Conservation (phyloP, 92 coral and sea anemone genomes). For the Blastomussa wellsi region DNA sequence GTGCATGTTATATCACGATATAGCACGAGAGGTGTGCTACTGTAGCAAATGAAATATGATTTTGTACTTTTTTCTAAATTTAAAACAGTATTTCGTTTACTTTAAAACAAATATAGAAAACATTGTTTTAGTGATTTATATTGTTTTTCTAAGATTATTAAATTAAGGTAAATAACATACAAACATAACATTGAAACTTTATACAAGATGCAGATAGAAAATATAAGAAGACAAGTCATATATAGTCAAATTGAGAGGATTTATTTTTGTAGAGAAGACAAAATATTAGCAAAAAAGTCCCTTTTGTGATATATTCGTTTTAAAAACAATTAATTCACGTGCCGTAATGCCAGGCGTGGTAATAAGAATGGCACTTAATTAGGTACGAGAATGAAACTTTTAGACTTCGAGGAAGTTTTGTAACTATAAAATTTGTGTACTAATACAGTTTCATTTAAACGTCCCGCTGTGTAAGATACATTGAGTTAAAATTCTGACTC, state of each 20-base stretch:
- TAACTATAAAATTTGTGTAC: not conserved
- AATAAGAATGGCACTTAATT: no score
- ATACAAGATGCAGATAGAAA: no score
- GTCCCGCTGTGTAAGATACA: not conserved
- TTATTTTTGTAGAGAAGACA: no score
- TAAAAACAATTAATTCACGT: no score
- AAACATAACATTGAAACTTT: no score
- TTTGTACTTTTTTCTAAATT: not conserved
- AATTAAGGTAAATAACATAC: no score
- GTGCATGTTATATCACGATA: no score
- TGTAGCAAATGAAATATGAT: not conserved
- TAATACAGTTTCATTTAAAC: not conserved
- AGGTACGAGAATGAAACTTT: not conserved
- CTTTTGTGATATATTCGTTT: no score
- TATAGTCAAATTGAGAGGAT: no score
- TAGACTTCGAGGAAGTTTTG: not conserved
- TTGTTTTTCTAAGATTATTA: not conserved
- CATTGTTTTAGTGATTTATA: not conserved
- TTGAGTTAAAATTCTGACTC: not conserved
- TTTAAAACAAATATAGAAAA: not conserved
- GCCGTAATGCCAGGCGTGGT: not conserved
- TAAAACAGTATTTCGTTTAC: not conserved
- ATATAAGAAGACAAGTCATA: no score
- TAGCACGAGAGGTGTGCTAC: not conserved
- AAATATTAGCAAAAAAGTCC: no score